phyloP scores from a whole-genome alignment of 2,888 invertebrate genomes.

The Resseliella maxima region DNA sequence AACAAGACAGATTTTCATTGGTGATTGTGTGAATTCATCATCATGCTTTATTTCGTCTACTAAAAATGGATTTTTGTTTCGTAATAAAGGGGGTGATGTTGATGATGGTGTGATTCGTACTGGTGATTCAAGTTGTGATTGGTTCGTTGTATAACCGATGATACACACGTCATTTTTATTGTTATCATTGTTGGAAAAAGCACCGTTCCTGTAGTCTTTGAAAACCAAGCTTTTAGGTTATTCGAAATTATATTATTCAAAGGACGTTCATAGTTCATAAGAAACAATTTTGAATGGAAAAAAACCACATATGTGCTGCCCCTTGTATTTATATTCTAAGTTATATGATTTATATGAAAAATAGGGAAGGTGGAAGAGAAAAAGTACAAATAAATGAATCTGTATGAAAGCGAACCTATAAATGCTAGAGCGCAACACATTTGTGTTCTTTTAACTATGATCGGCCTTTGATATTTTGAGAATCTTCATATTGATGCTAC shows the following conservation, averaged over 20 bases:
- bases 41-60: constrained; percentile 67
- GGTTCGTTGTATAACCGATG: constrained; percentile 23
- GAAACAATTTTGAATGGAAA: not conserved
- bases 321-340: too few relatives aligned
- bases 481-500: too few relatives aligned
- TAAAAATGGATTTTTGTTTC: constrained; percentile 65
- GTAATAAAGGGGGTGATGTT: constrained; percentile 35
- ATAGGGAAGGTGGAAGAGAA: not conserved
- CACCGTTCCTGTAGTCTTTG: not conserved
- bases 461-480: too few relatives aligned
- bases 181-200: too few relatives aligned
- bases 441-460: too few relatives aligned
- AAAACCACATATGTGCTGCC: not conserved
- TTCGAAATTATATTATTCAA: not conserved
- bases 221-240: not conserved
- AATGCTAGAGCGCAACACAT: too few relatives aligned
- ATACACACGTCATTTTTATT: constrained; percentile 35
- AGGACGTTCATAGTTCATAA: too few relatives aligned
- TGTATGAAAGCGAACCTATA: too few relatives aligned
- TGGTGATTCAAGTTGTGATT: constrained; percentile 38
- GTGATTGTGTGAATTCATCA: constrained; percentile 78
- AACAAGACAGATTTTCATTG: constrained; percentile 80
- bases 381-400: too few relatives aligned
- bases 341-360: too few relatives aligned
- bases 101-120: constrained; percentile 42